Evolutionary conservation across 2,113 vertebrate genomes (phyloP).

Genomic region (Chauna torquata): DNA sequence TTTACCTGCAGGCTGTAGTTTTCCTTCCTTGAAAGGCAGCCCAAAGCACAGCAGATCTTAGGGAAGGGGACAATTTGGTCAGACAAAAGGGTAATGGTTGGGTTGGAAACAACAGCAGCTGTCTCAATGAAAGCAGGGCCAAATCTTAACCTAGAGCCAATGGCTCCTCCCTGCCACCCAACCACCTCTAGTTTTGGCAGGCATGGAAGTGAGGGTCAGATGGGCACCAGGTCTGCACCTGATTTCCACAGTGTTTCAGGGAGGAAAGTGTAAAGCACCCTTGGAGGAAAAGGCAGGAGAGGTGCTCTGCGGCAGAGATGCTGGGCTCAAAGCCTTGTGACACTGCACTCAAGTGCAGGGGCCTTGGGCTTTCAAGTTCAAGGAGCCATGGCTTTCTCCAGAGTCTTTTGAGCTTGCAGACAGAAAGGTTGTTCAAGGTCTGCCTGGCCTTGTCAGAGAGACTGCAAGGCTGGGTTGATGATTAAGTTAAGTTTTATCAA

Average conservation of each 20-base stretch:
- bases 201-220: background rate
- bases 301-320: fast-evolving
- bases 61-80: background rate
- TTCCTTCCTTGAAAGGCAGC: background rate
- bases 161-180: background rate
- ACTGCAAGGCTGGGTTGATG: background rate
- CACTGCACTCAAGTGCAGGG: background rate
- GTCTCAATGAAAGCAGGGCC: background rate
- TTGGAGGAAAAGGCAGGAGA: background rate
- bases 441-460: background rate
- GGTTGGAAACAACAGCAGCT: background rate
- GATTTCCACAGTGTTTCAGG: background rate
- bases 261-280: background rate
- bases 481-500: background rate
- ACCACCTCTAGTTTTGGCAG: background rate
- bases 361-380: fast-evolving
- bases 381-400: background rate
- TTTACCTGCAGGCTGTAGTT: background rate
- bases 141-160: background rate
- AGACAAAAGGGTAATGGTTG: background rate
- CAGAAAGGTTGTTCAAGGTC: background rate
- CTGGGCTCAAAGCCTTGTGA: background rate
- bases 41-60: background rate
- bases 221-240: background rate
- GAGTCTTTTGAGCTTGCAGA: background rate